Conservation (phyloP, 1,140 invertebrate species). For the Ostrea edulis region DNA sequence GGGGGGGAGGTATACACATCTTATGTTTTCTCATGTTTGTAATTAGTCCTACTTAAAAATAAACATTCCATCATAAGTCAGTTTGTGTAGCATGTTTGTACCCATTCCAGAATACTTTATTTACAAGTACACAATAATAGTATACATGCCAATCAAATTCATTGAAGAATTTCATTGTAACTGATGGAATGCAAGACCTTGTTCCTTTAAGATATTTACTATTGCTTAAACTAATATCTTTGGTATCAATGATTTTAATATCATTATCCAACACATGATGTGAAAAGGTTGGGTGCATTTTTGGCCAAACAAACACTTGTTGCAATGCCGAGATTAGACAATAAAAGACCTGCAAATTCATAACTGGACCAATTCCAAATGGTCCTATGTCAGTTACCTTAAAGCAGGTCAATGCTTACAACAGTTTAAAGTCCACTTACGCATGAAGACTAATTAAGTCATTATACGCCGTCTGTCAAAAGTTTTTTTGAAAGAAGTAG, state of each 20-base stretch:
- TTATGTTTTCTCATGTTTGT: no score
- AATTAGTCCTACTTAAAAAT: no score
- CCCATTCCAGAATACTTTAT: no score
- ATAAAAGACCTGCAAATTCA: background rate
- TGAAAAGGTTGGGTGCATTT: background rate
- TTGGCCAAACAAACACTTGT: background rate
- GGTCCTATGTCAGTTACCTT: background rate
- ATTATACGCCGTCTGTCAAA: background rate
- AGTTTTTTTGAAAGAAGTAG: background rate
- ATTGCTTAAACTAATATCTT: no score
- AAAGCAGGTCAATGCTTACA: background rate
- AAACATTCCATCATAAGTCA: no score
- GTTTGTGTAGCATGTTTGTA: no score
- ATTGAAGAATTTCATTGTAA: no score
- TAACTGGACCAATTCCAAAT: background rate
- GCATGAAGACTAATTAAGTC: background rate
- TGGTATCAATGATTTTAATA: background rate
- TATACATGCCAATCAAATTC: no score
- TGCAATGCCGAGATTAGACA: background rate
- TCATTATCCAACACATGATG: background rate
- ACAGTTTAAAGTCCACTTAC: background rate
- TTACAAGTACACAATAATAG: no score
- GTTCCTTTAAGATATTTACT: no score
- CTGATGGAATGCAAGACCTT: no score
- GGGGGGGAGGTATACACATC: no score